Base-by-base conservation (phyloP, 2,888 invertebrate species). In the Parnassius glacialis region DNA sequence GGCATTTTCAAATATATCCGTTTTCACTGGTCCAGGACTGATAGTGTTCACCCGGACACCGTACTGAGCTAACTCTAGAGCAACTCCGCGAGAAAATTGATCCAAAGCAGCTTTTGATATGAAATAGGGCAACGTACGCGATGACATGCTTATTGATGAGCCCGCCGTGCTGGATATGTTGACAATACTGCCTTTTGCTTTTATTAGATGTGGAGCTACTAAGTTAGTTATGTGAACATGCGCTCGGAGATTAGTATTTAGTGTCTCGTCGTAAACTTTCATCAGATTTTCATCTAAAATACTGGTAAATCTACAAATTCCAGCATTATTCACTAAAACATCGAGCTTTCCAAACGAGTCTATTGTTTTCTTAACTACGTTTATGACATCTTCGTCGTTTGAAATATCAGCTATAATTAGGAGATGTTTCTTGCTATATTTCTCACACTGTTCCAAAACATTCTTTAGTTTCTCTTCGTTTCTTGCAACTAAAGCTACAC, bases 1-100 rank as follows among this genome's bases (percentile, higher is more conserved):
- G 10, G 68, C 96, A 81, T 92, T 92, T 1, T 64, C 62, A 25
- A 67, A 93, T 91, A 86, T 67, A 95, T 73, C 70, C 1, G 97
- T 80, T 0, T 43, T 59, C 0, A 74, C 72, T 3, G 73, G 66
- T 0, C 77, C 79, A 25, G 44, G 44, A 10, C 25, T 52, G 74
- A 80, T 66, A 2, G 72, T 56, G 58, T 81, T 80, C 0, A 96
- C 96, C 47, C 97, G 92, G 0, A 97, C 97, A 67, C 94, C 93
- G 76, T 94, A 93, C 0, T 91, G 67, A 11, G 94, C 95, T 52
- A 96, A 81, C 73, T 96, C 97, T 56, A 97, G 80, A 16, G 80
- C 80, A 9, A 34, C 12, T 5, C 43, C 42, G 1, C 20, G 50
- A 2, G 50, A 34, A 41, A 81, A 81, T 52, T 75, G 73, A 13